Evolutionary conservation across 2,888 invertebrate species (phyloP), one percentile per base, ranked within the genome.

Genomic region (Norana najaformis): DNA sequence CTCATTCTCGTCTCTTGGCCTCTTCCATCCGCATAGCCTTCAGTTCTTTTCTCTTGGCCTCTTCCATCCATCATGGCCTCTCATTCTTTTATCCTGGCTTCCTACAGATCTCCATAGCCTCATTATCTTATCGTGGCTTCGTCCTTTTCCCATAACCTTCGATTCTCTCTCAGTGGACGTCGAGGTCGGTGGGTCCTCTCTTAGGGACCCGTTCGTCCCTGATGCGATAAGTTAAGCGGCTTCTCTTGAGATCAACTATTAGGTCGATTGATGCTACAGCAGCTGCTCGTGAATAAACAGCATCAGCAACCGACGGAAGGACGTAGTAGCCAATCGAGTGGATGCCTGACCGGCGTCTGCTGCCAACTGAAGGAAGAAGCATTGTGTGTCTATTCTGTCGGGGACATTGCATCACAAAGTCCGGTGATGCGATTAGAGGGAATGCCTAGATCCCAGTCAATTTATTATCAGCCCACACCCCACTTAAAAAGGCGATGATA

Each of bases 201-300:
- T 30, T 16, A n/a, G 69, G 69, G 69, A 69, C 0, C 13, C 69
- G 47, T 69, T 30, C 30, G n/a, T 69, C 69, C 69, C 69, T 69
- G 69, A 69, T 69, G 69, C 69, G 69, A 69, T 69, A 30, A 69
- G 30, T n/a, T n/a, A 69, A 69, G 69, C 30, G 69, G 30, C 69
- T n/a, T n/a, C 69, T 69, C 69, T 69, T 69, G 69, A 69, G 69
- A 69, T 30, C 69, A 69, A n/a, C 69, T 69, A 69, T 69, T 69
- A 69, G 69, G 30, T n/a, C 11, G 69, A 69, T 69, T 1, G n/a
- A 69, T 69, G 69, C 16, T 69, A 69, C n/a, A 53, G 23, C 69
- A 69, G 69, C 69, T 69, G 11, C 69, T n/a, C 13, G 2, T 53
- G 30, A 69, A 8, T n/a, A 13, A 8, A 0, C 69, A n/a, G 47